A percentile compares a stretch with the other conserved stretches of the same genome.
These are phyloP conservation scores for Aphaenogaster floridana DNA, from an alignment of 1,140 invertebrate genomes.

Conservation along the genomic window DNA sequence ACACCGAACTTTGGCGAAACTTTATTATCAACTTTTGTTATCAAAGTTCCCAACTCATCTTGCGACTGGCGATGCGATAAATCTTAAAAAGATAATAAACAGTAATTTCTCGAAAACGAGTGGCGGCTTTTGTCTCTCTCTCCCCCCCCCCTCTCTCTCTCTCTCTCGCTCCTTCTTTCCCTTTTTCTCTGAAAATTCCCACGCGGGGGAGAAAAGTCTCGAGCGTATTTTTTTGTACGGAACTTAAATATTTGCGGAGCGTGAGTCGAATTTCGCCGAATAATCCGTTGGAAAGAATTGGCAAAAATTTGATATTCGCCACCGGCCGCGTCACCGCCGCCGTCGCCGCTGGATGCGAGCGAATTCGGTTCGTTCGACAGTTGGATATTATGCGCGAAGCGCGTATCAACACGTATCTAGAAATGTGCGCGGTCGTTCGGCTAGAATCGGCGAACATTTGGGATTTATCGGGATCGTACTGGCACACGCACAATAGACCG, in stretches of 20 bases:
- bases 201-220: neutral
- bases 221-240: slow-evolving; percentile 11
- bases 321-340: neutral
- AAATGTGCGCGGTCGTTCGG: slow-evolving; percentile 12
- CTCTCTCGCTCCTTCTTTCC: neutral
- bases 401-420: slow-evolving; percentile 17
- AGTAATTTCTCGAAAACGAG: slow-evolving; percentile 61
- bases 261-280: slow-evolving; percentile 17
- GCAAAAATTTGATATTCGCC: slow-evolving; percentile 47
- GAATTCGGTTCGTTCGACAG: slow-evolving; percentile 28
- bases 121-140: neutral
- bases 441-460: slow-evolving; percentile 12
- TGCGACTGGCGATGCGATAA: slow-evolving; percentile 58
- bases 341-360: neutral
- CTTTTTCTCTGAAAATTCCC: neutral
- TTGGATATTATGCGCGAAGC: slow-evolving; percentile 45
- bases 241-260: slow-evolving; percentile 51
- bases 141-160: neutral
- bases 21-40: slow-evolving; percentile 67
- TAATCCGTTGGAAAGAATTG: slow-evolving; percentile 28
- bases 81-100: slow-evolving; percentile 64
- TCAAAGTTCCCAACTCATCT: slow-evolving; percentile 63
- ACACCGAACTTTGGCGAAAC: slow-evolving; percentile 45
- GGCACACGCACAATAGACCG: slow-evolving; percentile 55
- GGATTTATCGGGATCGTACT: slow-evolving; percentile 58